phyloP scores from a whole-genome alignment of 1,140 invertebrate genomes.

The Globodera ellingtonae region DNA sequence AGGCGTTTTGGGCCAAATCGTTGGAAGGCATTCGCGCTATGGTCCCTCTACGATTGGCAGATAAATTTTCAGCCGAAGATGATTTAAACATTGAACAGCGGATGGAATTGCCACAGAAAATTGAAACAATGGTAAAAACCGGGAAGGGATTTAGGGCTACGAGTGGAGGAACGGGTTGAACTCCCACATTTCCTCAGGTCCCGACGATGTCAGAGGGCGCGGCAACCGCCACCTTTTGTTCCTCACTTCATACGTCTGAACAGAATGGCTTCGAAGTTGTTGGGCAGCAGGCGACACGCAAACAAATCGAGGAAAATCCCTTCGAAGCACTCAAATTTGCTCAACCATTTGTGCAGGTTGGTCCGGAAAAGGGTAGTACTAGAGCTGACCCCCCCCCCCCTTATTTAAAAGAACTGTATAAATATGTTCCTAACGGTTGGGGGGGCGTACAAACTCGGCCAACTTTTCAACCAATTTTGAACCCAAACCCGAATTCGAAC shows the following conservation, averaged over 20 bases:
- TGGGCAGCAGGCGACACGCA: constrained; percentile 83
- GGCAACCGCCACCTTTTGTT: constrained; percentile 50
- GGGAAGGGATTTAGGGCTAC: no score
- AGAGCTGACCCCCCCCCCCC: neutral
- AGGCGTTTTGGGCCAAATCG: constrained; percentile 95
- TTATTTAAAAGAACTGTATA: no score
- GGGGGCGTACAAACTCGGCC: no score
- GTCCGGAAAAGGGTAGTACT: constrained; percentile 45
- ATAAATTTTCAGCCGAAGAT: constrained; percentile 68
- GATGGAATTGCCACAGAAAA: constrained; percentile 82
- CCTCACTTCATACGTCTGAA: constrained; percentile 31
- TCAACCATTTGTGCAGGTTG: constrained; percentile 86
- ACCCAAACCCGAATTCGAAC: neutral
- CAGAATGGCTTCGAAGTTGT: constrained; percentile 69
- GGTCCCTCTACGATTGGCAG: constrained; percentile 68
- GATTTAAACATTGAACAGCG: constrained; percentile 79
- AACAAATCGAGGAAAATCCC: constrained; percentile 85
- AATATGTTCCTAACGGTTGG: no score
- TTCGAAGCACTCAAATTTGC: constrained; percentile 92
- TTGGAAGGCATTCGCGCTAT: constrained; percentile 82
- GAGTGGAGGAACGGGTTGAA: neutral
- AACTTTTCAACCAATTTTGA: neutral
- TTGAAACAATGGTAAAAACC: constrained; percentile 54
- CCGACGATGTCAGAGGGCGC: constrained; percentile 47
- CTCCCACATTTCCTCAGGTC: constrained; percentile 32